Conservation (phyloP, 2,113 vertebrate genomes). For the Lophura nycthemera region DNA sequence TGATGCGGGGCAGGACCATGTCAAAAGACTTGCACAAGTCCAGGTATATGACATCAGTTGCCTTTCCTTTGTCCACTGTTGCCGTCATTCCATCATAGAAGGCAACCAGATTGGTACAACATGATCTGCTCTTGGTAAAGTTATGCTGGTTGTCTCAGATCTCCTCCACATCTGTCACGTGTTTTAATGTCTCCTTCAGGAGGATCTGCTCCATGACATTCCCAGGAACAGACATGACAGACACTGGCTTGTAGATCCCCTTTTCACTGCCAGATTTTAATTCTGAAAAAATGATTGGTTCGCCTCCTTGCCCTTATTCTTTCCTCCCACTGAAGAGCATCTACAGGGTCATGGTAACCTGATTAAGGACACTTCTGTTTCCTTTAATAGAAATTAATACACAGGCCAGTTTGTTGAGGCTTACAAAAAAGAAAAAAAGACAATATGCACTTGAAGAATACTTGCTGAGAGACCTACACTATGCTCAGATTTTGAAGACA, state of each 20-base stretch:
- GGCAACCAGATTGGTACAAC: too few species aligned
- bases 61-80: too few species aligned
- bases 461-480: not conserved
- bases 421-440: not conserved
- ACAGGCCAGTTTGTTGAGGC: accelerated
- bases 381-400: not conserved
- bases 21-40: too few species aligned
- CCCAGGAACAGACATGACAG: not conserved
- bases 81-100: too few species aligned
- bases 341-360: not conserved
- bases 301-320: not conserved
- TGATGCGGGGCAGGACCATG: too few species aligned
- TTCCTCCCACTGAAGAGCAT: not conserved
- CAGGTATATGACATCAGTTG: too few species aligned
- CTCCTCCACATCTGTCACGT: too few species aligned
- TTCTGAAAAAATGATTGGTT: not conserved
- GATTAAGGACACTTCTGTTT: not conserved
- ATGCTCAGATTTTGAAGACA: not conserved
- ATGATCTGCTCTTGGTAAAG: too few species aligned
- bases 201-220: too few species aligned
- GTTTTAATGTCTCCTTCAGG: not conserved
- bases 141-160: too few species aligned
- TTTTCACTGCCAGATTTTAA: not conserved
- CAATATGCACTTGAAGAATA: not conserved
- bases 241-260: not conserved